Evolutionary conservation across 1,140 invertebrate genomes (phyloP).

Genomic region (Zaprionus taronus): DNA sequence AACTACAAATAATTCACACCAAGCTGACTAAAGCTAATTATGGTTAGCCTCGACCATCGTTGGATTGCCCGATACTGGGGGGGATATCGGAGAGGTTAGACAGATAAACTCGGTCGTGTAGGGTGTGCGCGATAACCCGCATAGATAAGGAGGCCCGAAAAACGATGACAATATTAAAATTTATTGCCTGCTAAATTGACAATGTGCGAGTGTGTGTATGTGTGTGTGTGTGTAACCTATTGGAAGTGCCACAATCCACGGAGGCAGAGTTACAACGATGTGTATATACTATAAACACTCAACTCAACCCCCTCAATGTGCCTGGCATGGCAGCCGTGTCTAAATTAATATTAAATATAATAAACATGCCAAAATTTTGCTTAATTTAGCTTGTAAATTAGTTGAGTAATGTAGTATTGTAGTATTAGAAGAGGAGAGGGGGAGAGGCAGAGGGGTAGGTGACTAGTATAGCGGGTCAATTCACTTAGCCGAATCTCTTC

Average conservation of each 20-base stretch:
- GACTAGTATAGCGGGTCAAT: slow-evolving; percentile 22
- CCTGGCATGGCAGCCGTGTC: background rate
- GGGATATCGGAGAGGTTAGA: background rate
- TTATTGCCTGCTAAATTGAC: slow-evolving; percentile 69
- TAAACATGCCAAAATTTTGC: slow-evolving; percentile 51
- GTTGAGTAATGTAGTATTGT: slow-evolving; percentile 6
- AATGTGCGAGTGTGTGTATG: slow-evolving; percentile 20
- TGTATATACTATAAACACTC: background rate
- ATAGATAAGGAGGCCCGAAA: slow-evolving; percentile 62
- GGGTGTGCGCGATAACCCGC: slow-evolving; percentile 68
- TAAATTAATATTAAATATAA: slow-evolving; percentile 34
- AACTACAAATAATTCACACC: slow-evolving; percentile 54
- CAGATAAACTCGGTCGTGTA: slow-evolving; percentile 59
- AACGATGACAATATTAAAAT: slow-evolving; percentile 66
- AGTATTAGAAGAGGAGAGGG: background rate
- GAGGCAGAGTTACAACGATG: background rate
- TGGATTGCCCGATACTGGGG: background rate
- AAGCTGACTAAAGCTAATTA: slow-evolving; percentile 67
- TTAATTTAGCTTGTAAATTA: slow-evolving; percentile 67
- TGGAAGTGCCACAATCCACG: slow-evolving; percentile 26
- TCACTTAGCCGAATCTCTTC: slow-evolving; percentile 46
- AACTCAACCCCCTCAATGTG: background rate
- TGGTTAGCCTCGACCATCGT: slow-evolving; percentile 16
- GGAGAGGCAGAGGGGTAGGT: background rate
- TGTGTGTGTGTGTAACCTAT: slow-evolving; percentile 24